Conservation (phyloP, 2,113 vertebrate species). For the Aptenodytes forsteri region DNA sequence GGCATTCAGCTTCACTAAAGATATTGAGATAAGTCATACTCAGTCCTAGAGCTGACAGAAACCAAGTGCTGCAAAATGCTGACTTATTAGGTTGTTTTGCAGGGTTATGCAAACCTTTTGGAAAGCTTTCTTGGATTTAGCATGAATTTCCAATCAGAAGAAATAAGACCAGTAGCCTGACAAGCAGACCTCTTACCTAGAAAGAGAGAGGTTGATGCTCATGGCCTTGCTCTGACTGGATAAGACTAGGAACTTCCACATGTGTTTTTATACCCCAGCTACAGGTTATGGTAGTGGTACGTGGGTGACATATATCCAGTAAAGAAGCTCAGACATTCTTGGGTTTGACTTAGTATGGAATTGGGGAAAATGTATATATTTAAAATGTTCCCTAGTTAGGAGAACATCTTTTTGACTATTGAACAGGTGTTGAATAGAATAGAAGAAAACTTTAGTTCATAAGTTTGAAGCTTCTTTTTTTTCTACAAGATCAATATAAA, state of each 20-base stretch:
- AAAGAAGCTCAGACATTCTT: neutral
- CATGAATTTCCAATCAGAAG: neutral
- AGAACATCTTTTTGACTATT: neutral
- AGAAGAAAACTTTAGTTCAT: neutral
- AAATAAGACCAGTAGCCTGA: neutral
- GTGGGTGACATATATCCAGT: neutral
- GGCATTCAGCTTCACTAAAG: neutral
- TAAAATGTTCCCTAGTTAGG: neutral
- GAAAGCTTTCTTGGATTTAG: neutral
- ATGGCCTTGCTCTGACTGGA: neutral
- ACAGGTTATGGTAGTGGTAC: neutral
- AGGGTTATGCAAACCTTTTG: neutral
- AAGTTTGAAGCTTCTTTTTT: neutral
- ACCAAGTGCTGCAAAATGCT: neutral
- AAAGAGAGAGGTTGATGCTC: neutral
- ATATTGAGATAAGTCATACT: neutral
- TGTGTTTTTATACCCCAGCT: neutral
- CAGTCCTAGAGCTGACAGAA: neutral
- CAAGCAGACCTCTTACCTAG: neutral
- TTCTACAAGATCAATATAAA: neutral
- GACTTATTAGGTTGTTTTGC: neutral
- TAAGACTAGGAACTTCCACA: neutral
- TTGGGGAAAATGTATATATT: neutral
- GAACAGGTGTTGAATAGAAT: neutral
- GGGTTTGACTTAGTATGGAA: neutral